Conservation (phyloP, 2,888 invertebrate species). For the Philereme transversata region DNA sequence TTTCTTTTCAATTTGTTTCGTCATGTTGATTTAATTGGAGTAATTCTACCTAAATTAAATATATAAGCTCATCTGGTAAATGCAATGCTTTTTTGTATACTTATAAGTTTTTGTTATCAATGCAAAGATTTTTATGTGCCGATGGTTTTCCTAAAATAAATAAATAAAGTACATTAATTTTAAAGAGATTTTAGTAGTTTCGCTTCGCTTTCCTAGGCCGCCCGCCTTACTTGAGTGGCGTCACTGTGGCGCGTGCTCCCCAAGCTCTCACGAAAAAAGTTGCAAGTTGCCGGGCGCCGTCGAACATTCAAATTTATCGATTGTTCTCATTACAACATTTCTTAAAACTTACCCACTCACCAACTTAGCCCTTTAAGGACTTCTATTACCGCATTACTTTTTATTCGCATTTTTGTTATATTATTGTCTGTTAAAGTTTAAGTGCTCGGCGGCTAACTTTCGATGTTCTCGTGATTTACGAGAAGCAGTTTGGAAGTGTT, state of each 20-base stretch:
- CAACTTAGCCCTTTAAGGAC: constrained; percentile 78
- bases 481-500: constrained; percentile 78
- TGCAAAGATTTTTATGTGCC: too few relatives aligned
- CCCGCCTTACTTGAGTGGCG: constrained; percentile 58
- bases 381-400: constrained; percentile 78
- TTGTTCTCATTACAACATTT: constrained; percentile 82
- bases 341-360: constrained; percentile 79
- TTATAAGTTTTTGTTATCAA: too few relatives aligned
- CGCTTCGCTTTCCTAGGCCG: constrained; percentile 38
- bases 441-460: constrained; percentile 82
- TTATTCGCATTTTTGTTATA: constrained; percentile 78
- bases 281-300: constrained; percentile 81
- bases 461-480: constrained; percentile 69
- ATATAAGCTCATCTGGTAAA: too few relatives aligned
- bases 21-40: too few relatives aligned
- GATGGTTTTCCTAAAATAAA: too few relatives aligned
- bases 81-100: too few relatives aligned
- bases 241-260: constrained; percentile 71
- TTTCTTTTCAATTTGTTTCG: too few relatives aligned
- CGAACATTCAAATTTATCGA: constrained; percentile 84
- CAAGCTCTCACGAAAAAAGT: constrained; percentile 78
- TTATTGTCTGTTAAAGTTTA: constrained; percentile 84
- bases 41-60: too few relatives aligned
- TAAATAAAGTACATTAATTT: too few relatives aligned
- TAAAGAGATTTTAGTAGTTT: not conserved